Evolutionary conservation across 2,113 vertebrate species (phyloP), one percentile per base, ranked within the genome.

Genomic region (Cettia cetti): DNA sequence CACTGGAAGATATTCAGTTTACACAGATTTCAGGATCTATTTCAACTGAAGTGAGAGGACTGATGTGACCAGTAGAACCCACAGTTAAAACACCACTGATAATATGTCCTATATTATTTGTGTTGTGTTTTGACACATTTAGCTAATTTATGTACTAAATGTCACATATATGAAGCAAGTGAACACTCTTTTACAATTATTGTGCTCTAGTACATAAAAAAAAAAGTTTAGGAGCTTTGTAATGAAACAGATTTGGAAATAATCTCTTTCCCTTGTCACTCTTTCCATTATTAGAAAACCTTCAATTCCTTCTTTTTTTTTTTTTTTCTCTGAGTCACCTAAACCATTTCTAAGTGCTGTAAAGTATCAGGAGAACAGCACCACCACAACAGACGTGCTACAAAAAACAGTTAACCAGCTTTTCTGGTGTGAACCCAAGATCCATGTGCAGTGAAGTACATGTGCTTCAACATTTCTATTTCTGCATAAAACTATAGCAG

Each of bases 381-480:
- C 70, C 59, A 90, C 33, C 40, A 57, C 52, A 88, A 66, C 15
- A 76, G 78, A 70, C 15, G 3, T 61, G 54, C 56, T 64, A 85
- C 24, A 82, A 54, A 72, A 91, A 72, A 19, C 42, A 63, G 23
- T 54, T 72, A 77, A 80, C 16, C 78, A 91, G 70, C 31, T 90
- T 74, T 82, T 91, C 79, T 88, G 68, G 81, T 4, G 1, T 63
- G 56, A 94, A 82, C 39, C 39, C 42, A 80, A 70, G 63, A 88
- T 52, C 61, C 85, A 88, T 39, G 35, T 92, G 82, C 63, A 91
- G 61, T 53, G 47, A 85, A 42, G 30, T 70, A 61, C 76, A 86
- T 64, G 92, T 93, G 83, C 64, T 92, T 77, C 76, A 59, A 52
- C 27, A 30, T 33, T 92, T 89, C 91, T 91, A 53, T 94, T 96